Evolutionary conservation across 2,797 vertebrate genomes (phyloP).

Genomic region (Xenopus petersii): DNA sequence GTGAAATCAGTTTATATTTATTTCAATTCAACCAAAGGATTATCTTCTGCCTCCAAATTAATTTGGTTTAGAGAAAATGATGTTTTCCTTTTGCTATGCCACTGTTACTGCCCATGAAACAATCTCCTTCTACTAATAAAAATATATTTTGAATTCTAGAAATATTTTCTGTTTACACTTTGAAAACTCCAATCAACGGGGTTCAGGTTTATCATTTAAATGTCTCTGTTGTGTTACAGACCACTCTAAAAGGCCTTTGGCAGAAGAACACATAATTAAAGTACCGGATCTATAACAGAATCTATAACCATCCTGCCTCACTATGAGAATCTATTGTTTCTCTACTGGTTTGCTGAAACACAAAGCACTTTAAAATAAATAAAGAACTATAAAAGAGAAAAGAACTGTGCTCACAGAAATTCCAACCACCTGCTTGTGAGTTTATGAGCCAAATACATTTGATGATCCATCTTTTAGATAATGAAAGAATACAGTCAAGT

Average conservation of each 20-base stretch:
- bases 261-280: conserved; percentile 31
- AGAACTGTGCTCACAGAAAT: conserved; percentile 29
- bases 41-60: no score
- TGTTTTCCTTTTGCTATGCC: neutral
- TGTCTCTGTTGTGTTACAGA: conserved; percentile 1
- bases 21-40: no score
- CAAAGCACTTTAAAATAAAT: neutral
- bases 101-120: neutral
- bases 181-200: neutral
- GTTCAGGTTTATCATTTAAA: conserved; percentile 15
- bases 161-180: neutral
- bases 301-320: conserved; percentile 33
- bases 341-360: conserved; percentile 19
- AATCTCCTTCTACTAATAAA: neutral
- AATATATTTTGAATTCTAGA: neutral
- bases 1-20: no score
- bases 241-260: conserved; percentile 10
- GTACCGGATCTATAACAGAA: conserved; percentile 27
- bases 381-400: conserved; percentile 35
- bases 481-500: conserved; percentile 41
- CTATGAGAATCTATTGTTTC: conserved; percentile 23
- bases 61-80: no score
- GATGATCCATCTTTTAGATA: conserved; percentile 45
- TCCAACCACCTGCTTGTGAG: conserved; percentile 42
- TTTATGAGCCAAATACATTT: conserved; percentile 46